Conservation (phyloP, 2,113 vertebrate species). For the Tachuris rubrigastra region DNA sequence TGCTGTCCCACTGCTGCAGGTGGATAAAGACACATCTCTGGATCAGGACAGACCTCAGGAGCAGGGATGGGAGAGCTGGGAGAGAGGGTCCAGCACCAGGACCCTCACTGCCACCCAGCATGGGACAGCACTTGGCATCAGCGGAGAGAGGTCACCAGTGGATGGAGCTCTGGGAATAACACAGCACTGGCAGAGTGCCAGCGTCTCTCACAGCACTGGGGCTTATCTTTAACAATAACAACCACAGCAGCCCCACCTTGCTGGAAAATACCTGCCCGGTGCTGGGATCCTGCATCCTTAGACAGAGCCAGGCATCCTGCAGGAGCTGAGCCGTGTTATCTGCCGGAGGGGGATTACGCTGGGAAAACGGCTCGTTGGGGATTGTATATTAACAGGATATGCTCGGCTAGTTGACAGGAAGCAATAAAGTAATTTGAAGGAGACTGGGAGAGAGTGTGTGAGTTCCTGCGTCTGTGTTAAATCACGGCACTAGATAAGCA, state of each 20-base stretch:
- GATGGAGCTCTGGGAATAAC: background rate
- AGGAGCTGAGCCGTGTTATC: slow-evolving; percentile 7
- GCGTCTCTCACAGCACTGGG: rapidly evolving
- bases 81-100: background rate
- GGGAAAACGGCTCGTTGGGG: slow-evolving; percentile 27
- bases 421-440: slow-evolving; percentile 68
- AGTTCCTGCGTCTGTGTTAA: slow-evolving; percentile 59
- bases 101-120: background rate
- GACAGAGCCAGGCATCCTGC: background rate
- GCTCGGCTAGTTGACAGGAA: slow-evolving; percentile 61
- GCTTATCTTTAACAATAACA: background rate
- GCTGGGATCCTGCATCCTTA: background rate
- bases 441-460: slow-evolving; percentile 44
- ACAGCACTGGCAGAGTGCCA: background rate
- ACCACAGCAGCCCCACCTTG: background rate
- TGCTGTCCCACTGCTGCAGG: background rate
- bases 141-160: background rate
- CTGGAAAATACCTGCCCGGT: background rate
- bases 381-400: slow-evolving; percentile 61
- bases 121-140: background rate
- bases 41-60: background rate
- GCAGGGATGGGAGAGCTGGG: background rate
- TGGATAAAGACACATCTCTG: background rate
- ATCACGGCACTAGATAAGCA: slow-evolving; percentile 58
- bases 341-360: slow-evolving; percentile 1